A percentile compares a stretch with the other conserved stretches of the same genome.
Evolutionary conservation across 2,113 vertebrate genomes (phyloP).

Genomic region (Misgurnus mizolepis): DNA sequence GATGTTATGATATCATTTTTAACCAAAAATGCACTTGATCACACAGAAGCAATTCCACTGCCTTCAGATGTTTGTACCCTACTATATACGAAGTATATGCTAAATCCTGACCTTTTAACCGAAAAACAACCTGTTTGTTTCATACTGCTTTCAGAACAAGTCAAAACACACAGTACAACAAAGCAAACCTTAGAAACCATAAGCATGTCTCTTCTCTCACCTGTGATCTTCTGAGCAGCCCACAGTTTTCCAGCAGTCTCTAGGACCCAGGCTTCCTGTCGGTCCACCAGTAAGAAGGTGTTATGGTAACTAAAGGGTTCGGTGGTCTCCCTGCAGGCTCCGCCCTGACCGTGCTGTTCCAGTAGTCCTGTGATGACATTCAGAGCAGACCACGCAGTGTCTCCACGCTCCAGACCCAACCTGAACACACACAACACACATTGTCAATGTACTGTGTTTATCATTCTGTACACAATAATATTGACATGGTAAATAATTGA

Average conservation of each 20-base stretch:
- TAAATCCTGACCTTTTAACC: too few relatives aligned
- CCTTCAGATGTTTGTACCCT: too few relatives aligned
- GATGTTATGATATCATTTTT: too few relatives aligned
- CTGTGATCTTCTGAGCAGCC: constrained; percentile 85
- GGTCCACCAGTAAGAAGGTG: constrained; percentile 91
- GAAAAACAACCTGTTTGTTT: too few relatives aligned
- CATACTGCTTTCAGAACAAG: too few relatives aligned
- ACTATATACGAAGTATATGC: too few relatives aligned
- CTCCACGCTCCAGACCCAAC: constrained; percentile 84
- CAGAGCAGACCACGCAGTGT: constrained; percentile 80
- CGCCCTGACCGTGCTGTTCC: constrained; percentile 86
- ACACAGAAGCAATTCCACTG: too few relatives aligned
- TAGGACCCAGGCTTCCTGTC: constrained; percentile 88
- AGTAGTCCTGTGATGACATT: constrained; percentile 80
- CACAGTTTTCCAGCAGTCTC: constrained; percentile 89
- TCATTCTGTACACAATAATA: too few relatives aligned
- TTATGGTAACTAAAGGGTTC: constrained; percentile 88
- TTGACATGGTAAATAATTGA: too few relatives aligned
- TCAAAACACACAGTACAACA: not conserved
- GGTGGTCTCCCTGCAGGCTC: constrained; percentile 85
- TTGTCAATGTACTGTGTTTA: not conserved
- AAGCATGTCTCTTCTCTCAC: constrained; percentile 64
- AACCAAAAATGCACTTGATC: too few relatives aligned
- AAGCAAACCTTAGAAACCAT: not conserved
- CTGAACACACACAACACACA: constrained; percentile 63